Conservation (phyloP, 2,888 invertebrate genomes). For the Litoditis marina region DNA sequence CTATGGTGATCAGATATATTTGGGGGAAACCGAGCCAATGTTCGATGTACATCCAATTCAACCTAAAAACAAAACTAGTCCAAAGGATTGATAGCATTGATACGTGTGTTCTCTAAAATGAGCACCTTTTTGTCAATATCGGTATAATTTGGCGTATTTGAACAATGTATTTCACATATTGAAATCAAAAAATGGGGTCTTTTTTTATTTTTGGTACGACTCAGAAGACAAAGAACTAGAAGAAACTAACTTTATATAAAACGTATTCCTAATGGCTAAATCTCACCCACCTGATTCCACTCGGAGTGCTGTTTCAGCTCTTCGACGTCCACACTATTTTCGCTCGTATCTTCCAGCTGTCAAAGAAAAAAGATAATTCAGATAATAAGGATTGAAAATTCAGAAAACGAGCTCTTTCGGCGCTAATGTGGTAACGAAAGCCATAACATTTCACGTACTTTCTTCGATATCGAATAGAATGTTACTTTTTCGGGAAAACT, state of each 20-base stretch:
- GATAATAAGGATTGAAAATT: too few species aligned
- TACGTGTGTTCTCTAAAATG: too few species aligned
- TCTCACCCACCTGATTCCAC: slow-evolving; percentile 49
- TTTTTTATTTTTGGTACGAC: too few species aligned
- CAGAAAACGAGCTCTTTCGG: background rate
- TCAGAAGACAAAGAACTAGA: too few species aligned
- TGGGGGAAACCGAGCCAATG: slow-evolving; percentile 59
- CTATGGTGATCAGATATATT: slow-evolving; percentile 55
- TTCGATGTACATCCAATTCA: slow-evolving; percentile 59
- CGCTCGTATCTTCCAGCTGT: slow-evolving; percentile 12
- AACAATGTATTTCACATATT: too few species aligned
- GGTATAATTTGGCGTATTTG: too few species aligned
- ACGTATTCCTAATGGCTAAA: background rate
- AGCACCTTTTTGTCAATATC: too few species aligned
- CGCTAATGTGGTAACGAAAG: background rate
- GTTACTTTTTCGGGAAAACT: too few species aligned
- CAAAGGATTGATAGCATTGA: too few species aligned
- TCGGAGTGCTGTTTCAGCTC: slow-evolving; percentile 49
- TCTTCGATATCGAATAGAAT: too few species aligned
- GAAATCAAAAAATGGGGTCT: too few species aligned
- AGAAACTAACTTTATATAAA: background rate
- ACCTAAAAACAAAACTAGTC: slow-evolving; percentile 39
- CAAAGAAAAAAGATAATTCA: too few species aligned
- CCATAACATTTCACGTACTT: background rate
- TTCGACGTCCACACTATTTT: slow-evolving; percentile 31